phyloP scores from a whole-genome alignment of 1,140 invertebrate genomes.

The Ptiloglossa arizonensis region DNA sequence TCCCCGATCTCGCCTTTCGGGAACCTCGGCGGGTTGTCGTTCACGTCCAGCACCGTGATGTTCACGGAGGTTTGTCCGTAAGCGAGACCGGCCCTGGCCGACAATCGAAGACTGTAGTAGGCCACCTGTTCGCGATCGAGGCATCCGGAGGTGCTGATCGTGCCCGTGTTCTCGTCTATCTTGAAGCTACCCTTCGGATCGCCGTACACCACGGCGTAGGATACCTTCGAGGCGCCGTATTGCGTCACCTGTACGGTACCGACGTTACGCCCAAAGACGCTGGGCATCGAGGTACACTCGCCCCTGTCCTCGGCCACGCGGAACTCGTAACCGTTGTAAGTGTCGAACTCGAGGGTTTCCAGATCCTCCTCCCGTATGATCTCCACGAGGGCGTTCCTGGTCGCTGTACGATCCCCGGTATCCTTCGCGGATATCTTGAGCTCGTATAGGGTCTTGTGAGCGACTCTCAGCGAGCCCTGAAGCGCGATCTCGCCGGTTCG shows the following conservation, averaged over 20 bases:
- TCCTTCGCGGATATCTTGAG: conserved; percentile 90
- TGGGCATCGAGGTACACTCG: conserved; percentile 82
- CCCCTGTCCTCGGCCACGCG: conserved; percentile 90
- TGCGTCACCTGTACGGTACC: conserved; percentile 88
- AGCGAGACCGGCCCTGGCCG: conserved; percentile 86
- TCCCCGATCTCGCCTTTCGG: conserved; percentile 85
- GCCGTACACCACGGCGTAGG: conserved; percentile 92
- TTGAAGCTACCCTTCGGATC: conserved; percentile 90
- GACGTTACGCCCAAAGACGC: conserved; percentile 85
- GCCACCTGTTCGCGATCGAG: conserved; percentile 93
- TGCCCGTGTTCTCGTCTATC: conserved; percentile 90
- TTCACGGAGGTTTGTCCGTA: conserved; percentile 89
- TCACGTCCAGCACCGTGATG: conserved; percentile 93
- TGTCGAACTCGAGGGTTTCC: conserved; percentile 88
- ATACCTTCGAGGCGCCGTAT: conserved; percentile 79
- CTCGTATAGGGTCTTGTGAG: conserved; percentile 86
- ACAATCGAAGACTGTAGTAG: conserved; percentile 89
- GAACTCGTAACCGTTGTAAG: conserved; percentile 89
- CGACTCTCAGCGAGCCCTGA: conserved; percentile 84
- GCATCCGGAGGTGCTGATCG: conserved; percentile 89
- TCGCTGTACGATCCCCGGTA: conserved; percentile 87
- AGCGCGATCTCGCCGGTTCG: conserved; percentile 88
- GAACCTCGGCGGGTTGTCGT: conserved; percentile 95
- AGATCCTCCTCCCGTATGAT: conserved; percentile 88
- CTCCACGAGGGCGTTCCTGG: conserved; percentile 90